These are phyloP conservation scores for Brevipalpus yothersi DNA, from an alignment of 1,140 invertebrate genomes.

Conservation along the genomic window DNA sequence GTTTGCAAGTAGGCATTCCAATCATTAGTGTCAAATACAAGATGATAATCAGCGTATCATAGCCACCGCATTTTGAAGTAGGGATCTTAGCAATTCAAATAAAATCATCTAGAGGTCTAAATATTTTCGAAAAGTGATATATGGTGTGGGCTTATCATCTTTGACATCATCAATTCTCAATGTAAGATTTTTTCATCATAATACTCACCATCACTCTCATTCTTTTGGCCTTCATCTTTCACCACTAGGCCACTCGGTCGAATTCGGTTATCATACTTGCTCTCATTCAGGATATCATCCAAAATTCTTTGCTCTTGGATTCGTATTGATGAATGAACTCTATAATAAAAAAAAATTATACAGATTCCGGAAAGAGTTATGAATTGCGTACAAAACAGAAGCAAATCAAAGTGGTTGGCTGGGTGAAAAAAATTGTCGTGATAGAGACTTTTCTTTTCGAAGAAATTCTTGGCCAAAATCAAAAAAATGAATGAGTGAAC, in stretches of 20 bases:
- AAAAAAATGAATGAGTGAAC: too few species aligned
- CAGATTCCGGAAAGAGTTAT: too few species aligned
- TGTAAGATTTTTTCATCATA: background rate
- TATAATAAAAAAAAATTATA: background rate
- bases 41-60: too few species aligned
- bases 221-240: conserved; percentile 30
- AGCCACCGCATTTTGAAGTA: background rate
- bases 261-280: conserved; percentile 71
- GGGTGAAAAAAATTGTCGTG: too few species aligned
- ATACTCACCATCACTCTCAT: background rate
- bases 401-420: too few species aligned
- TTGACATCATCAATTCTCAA: background rate
- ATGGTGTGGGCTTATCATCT: background rate
- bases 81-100: background rate
- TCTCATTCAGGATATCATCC: conserved; percentile 67
- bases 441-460: too few species aligned
- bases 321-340: conserved; percentile 28
- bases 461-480: too few species aligned
- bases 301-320: conserved; percentile 81
- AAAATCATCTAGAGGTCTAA: background rate
- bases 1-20: too few species aligned
- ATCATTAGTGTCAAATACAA: too few species aligned
- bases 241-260: conserved; percentile 70
- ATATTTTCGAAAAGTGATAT: background rate
- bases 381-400: too few species aligned